A percentile compares a stretch with the other conserved stretches of the same genome.
Conservation (phyloP, 2,797 vertebrate genomes). For the Alectoris magna region DNA sequence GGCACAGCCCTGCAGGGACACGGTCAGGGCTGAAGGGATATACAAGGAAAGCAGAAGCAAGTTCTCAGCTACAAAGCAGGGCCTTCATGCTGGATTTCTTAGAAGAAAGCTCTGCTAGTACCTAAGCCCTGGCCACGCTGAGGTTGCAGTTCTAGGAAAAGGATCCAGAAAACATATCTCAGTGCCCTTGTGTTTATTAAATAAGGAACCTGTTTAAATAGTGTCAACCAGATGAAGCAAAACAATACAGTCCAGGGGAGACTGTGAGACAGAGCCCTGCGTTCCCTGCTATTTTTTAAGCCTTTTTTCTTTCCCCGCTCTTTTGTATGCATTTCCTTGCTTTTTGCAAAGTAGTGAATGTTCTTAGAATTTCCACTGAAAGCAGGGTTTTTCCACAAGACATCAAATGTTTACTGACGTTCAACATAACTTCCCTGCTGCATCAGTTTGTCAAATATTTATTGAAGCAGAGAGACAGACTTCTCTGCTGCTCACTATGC, state of each 20-base stretch:
- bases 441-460: background rate
- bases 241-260: slow-evolving; percentile 23
- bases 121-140: background rate
- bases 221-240: slow-evolving; percentile 39
- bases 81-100: background rate
- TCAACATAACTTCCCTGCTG: background rate
- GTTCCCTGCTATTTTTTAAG: slow-evolving; percentile 25
- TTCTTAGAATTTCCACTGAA: background rate
- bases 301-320: background rate
- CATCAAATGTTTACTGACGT: background rate
- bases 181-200: slow-evolving; percentile 59
- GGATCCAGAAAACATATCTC: slow-evolving; percentile 47
- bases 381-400: background rate
- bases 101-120: background rate
- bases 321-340: background rate
- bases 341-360: background rate
- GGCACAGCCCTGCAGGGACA: too few relatives aligned
- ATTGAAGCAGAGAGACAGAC: background rate
- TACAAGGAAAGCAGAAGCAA: background rate
- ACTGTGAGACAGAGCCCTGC: background rate
- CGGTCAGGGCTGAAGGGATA: background rate
- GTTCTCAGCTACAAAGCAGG: background rate
- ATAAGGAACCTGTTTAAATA: slow-evolving; percentile 66
- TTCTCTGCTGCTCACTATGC: background rate
- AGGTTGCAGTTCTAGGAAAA: slow-evolving; percentile 30